Percentiles rank a stretch among this genome's conserved stretches.
phyloP scores from a whole-genome alignment of 2,888 invertebrate genomes.

The Odontothrips loti region DNA sequence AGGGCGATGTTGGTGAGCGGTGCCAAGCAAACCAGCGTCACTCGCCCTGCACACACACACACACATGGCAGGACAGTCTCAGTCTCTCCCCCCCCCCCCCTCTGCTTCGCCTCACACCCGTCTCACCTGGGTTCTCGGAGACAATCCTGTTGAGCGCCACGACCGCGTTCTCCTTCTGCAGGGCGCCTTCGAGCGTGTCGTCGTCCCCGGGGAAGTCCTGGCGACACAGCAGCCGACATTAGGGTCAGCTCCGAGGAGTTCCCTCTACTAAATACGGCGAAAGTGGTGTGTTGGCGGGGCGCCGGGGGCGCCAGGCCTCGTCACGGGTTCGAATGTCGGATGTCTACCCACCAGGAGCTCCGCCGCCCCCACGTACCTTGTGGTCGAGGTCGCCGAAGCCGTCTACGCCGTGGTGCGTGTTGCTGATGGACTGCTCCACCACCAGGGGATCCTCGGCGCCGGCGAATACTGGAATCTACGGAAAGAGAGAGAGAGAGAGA shows the following conservation, averaged over 20 bases:
- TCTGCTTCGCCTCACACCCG: no score
- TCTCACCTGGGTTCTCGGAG: conserved; percentile 51
- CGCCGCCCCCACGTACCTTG: conserved; percentile 44
- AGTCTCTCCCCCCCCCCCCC: no score
- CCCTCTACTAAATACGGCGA: no score
- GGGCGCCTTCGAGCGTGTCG: conserved; percentile 32
- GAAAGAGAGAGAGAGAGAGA: no score
- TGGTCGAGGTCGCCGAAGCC: conserved; percentile 41
- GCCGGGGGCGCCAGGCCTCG: no score
- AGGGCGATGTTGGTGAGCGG: conserved; percentile 77
- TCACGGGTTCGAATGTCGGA: no score
- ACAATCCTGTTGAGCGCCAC: conserved; percentile 58
- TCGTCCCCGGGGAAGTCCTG: conserved; percentile 9
- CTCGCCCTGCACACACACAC: conserved; percentile 34
- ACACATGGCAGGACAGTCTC: no score
- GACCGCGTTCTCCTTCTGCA: conserved; percentile 56
- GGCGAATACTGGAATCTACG: conserved; percentile 37
- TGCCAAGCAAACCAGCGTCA: conserved; percentile 60
- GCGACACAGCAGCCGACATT: not conserved
- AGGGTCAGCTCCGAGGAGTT: no score
- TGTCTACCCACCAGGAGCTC: no score
- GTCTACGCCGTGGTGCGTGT: not conserved
- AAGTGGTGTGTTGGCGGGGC: no score
- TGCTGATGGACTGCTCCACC: not conserved
- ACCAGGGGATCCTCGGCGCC: conserved; percentile 35